Evolutionary conservation across 53 echinoderm and acorn worm species (phyloP).

Genomic region (Crossaster papposus): DNA sequence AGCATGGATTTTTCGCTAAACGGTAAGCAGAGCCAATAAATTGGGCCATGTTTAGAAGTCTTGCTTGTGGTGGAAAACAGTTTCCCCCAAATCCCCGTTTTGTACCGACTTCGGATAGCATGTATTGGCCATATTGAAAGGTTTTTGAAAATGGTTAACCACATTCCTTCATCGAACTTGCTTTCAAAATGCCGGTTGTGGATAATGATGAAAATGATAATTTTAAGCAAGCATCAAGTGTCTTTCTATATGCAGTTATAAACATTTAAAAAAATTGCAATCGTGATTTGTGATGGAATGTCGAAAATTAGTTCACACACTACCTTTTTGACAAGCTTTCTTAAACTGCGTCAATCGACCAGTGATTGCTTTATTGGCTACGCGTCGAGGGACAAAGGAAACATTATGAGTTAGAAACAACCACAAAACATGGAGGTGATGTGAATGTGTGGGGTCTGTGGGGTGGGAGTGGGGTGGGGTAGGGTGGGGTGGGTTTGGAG

Average conservation of each 20-base stretch:
- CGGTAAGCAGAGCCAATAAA: too few relatives aligned
- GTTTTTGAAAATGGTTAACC: background rate
- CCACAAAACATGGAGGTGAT: background rate
- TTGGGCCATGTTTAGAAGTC: too few relatives aligned
- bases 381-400: background rate
- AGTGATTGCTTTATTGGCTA: constrained; percentile 58
- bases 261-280: background rate
- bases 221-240: background rate
- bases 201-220: background rate
- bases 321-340: constrained; percentile 69
- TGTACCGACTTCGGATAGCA: too few relatives aligned
- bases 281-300: background rate
- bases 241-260: background rate
- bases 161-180: background rate
- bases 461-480: background rate
- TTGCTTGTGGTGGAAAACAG: too few relatives aligned
- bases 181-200: background rate
- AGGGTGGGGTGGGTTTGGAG: too few relatives aligned
- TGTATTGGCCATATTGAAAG: too few relatives aligned
- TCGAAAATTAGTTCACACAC: constrained; percentile 55
- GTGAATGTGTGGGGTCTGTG: background rate
- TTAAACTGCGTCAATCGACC: constrained; percentile 65
- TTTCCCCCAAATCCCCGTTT: too few relatives aligned
- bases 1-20: too few relatives aligned
- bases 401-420: background rate